Conservation (phyloP, 2,888 invertebrate genomes). For the Amblyjoppa proteus region DNA sequence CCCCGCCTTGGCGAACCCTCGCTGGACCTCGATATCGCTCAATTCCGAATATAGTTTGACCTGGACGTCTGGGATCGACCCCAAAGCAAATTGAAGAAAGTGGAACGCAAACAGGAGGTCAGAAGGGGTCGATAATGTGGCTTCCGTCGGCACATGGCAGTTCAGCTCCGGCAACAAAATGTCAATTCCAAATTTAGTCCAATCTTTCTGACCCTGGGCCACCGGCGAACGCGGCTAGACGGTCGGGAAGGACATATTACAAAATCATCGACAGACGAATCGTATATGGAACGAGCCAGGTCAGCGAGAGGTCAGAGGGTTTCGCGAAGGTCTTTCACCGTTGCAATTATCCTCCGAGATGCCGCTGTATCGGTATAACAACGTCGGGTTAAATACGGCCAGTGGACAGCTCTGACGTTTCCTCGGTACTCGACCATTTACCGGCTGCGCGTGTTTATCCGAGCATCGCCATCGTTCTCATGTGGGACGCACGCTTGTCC, state of each 20-base stretch:
- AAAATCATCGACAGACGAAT: background rate
- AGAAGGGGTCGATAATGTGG: slow-evolving; percentile 19
- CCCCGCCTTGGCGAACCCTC: slow-evolving; percentile 11
- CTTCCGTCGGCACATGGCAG: slow-evolving; percentile 13
- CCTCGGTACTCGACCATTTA: background rate
- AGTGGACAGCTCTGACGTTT: slow-evolving; percentile 16
- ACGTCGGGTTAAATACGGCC: slow-evolving; percentile 9
- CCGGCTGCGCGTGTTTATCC: background rate
- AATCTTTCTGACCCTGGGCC: background rate
- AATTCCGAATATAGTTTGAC: slow-evolving; percentile 33
- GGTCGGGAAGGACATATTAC: background rate
- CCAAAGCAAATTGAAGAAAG: background rate
- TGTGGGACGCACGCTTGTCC: slow-evolving; percentile 2
- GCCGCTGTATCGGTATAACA: background rate
- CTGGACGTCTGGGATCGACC: background rate
- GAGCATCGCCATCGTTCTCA: slow-evolving; percentile 31
- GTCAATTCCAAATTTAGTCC: background rate
- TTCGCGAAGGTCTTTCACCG: slow-evolving; percentile 1
- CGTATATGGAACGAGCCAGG: background rate
- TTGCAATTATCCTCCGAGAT: background rate
- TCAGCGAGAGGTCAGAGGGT: slow-evolving; percentile 8
- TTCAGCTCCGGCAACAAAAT: background rate
- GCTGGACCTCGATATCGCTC: slow-evolving; percentile 17
- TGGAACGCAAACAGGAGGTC: background rate
- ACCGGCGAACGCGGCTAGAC: too few species aligned